These are phyloP conservation scores for Monopis laevigella DNA, from an alignment of 2,888 invertebrate species.

Conservation along the genomic window DNA sequence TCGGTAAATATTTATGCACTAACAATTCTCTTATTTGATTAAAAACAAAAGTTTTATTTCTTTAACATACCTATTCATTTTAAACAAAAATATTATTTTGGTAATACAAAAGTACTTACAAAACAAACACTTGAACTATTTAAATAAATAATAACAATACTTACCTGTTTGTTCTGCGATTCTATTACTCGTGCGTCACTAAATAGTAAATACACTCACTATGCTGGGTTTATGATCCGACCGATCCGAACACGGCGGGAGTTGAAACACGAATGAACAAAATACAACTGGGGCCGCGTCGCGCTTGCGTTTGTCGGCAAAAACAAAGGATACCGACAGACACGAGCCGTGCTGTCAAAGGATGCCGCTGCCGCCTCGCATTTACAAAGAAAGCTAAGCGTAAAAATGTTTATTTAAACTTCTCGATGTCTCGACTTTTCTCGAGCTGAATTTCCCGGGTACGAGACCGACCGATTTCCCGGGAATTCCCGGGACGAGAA, in stretches of 20 bases:
- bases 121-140: too few species aligned
- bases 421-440: conserved; percentile 10
- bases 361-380: neutral
- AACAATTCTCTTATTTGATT: too few species aligned
- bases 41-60: too few species aligned
- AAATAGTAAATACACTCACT: conserved; percentile 6
- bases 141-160: conserved; percentile 9
- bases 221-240: neutral
- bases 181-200: neutral
- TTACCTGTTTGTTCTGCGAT: conserved; percentile 13
- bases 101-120: too few species aligned
- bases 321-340: neutral
- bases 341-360: neutral
- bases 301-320: too few species aligned
- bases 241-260: conserved; percentile 2
- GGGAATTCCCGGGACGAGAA: too few species aligned
- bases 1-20: too few species aligned
- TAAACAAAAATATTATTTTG: too few species aligned
- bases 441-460: conserved; percentile 12
- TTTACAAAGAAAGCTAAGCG: neutral
- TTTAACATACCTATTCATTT: too few species aligned
- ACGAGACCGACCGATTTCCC: conserved; percentile 9
- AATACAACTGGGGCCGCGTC: conserved; percentile 7
- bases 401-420: neutral
- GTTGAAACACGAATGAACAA: conserved; percentile 11